Evolutionary conservation across 2,888 invertebrate genomes (phyloP), one percentile per base, ranked within the genome.

Genomic region (Mimas tiliae): DNA sequence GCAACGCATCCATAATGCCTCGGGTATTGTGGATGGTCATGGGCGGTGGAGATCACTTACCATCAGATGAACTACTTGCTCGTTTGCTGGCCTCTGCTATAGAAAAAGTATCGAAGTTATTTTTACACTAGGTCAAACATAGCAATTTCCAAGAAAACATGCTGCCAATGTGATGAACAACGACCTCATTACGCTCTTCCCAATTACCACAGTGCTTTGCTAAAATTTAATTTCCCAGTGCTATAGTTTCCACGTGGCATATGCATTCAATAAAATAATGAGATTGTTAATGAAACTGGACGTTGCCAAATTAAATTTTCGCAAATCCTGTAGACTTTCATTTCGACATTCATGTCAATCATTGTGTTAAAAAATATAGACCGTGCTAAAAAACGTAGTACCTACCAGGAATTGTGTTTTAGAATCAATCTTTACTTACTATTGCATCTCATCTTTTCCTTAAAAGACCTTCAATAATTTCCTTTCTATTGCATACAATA

Each of bases 211-310:
- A 42, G 58, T 12, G 42, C 42, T 1, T 16, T 6, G 58, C 38
- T 58, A 12, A 55, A 58, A 58, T 58, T 58, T 19, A 58, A 58
- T 58, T 42, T 58, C 58, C 58, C 58, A 19, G 58, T 58, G 55
- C 58, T 58, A 58, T 58, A 58, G 58, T 42, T 55, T 58, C 58
- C 19, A 19, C 42, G 38, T 58, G 58, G 16, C 9, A 58, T 58
- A 38, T 58, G 58, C 58, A 58, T 58, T 42, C 58, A 19, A 58
- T 42, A 42, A 58, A 58, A 58, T 58, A 58, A 58, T 58, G 58
- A 58, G 58, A 58, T 42, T 42, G 7, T 58, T 58, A 58, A 58
- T 58, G 58, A 58, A 58, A 58, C 58, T 42, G 58, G 16, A 11
- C 42, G 58, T 58, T 9, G 11, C 38, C 19, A 42, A 58, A 58